These are phyloP conservation scores for Sinocyclocheilus anophthalmus DNA, from an alignment of 2,113 vertebrate genomes.

Conservation along the genomic window DNA sequence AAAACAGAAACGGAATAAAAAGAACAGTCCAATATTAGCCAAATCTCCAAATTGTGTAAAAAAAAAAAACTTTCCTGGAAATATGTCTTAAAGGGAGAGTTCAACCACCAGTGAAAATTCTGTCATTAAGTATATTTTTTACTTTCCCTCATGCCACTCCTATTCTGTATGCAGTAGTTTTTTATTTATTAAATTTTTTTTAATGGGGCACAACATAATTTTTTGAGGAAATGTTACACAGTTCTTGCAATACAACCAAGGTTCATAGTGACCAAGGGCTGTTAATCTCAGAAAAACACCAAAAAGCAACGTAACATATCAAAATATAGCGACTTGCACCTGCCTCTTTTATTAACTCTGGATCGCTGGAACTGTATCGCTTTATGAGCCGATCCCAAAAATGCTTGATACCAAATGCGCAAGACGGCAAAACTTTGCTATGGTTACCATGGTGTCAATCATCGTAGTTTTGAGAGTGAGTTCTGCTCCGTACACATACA, in stretches of 20 bases:
- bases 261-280: neutral
- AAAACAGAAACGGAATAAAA: constrained; percentile 20
- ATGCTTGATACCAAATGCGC: too few species aligned
- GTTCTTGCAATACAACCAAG: neutral
- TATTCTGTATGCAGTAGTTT: neutral
- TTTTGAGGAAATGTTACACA: neutral
- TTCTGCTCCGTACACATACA: too few species aligned
- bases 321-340: too few species aligned
- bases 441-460: too few species aligned
- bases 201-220: neutral
- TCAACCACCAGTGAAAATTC: neutral
- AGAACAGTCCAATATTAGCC: neutral
- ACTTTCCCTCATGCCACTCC: neutral
- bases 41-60: neutral
- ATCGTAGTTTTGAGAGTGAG: too few species aligned
- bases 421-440: too few species aligned
- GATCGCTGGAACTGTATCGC: too few species aligned
- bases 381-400: too few species aligned
- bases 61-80: neutral
- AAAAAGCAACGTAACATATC: neutral
- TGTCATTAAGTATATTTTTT: too few species aligned
- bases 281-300: neutral
- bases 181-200: neutral
- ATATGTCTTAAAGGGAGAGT: neutral
- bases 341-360: too few species aligned